Percentiles rank a stretch among this genome's conserved stretches.
Evolutionary conservation across 2,888 invertebrate genomes (phyloP).

Genomic region (Galerucella nymphaeae): DNA sequence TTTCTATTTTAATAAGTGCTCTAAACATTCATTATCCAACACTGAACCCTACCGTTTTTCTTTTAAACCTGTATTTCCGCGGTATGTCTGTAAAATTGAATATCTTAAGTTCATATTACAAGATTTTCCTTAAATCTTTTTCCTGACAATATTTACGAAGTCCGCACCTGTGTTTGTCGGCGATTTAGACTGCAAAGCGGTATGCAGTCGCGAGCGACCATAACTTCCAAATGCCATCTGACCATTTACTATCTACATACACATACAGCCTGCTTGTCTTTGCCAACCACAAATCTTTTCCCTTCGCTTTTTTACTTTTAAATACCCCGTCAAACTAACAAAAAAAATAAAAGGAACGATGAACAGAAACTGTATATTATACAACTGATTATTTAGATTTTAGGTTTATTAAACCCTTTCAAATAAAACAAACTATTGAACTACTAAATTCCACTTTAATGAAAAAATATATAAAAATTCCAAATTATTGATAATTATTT

Average conservation of each 20-base stretch:
- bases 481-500: too few relatives aligned
- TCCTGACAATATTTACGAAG: not conserved
- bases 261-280: constrained; percentile 50
- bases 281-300: constrained; percentile 49
- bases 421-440: too few relatives aligned
- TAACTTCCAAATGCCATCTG: constrained; percentile 62
- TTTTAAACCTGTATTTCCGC: too few relatives aligned
- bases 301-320: constrained; percentile 30
- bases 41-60: too few relatives aligned
- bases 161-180: constrained; percentile 56
- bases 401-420: not conserved
- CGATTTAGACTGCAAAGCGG: constrained; percentile 59
- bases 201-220: constrained; percentile 61
- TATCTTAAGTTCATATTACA: not conserved
- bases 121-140: not conserved
- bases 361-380: not conserved
- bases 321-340: constrained; percentile 32
- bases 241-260: constrained; percentile 63
- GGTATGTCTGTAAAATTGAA: too few relatives aligned
- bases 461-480: too few relatives aligned
- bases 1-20: too few relatives aligned
- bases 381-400: not conserved
- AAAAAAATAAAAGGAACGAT: constrained; percentile 8
- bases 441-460: too few relatives aligned
- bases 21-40: too few relatives aligned